A percentile compares a stretch with the other conserved stretches of the same genome.
Evolutionary conservation across 2,888 invertebrate species (phyloP).

Genomic region (Lepetodrilus schrolli): DNA sequence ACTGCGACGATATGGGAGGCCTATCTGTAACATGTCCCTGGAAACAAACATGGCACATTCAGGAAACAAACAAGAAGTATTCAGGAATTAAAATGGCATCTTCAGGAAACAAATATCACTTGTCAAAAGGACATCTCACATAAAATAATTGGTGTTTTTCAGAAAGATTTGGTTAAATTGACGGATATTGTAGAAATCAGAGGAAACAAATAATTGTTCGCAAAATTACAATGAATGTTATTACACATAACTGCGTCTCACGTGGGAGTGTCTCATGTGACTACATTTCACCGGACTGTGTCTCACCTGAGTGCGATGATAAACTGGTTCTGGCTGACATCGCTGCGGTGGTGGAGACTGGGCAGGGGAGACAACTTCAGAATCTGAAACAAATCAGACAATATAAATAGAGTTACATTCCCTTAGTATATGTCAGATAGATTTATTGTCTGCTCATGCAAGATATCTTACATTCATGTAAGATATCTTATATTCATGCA

Average conservation of each 20-base stretch:
- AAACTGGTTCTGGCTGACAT: background rate
- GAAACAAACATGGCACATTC: background rate
- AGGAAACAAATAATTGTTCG: background rate
- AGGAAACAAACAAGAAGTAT: too few relatives aligned
- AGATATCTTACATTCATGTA: too few relatives aligned
- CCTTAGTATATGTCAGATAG: too few relatives aligned
- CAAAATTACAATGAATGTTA: too few relatives aligned
- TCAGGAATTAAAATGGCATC: too few relatives aligned
- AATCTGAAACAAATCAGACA: slow-evolving; percentile 48
- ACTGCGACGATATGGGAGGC: slow-evolving; percentile 10
- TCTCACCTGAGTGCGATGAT: slow-evolving; percentile 32
- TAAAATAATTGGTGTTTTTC: too few relatives aligned
- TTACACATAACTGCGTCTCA: background rate
- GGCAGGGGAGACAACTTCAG: slow-evolving; percentile 46
- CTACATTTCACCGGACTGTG: background rate
- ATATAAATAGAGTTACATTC: background rate
- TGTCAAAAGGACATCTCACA: too few relatives aligned
- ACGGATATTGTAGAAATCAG: background rate
- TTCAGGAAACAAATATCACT: too few relatives aligned
- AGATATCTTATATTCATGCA: too few relatives aligned
- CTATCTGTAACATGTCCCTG: slow-evolving; percentile 13
- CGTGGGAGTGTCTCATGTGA: background rate
- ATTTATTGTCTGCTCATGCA: too few relatives aligned
- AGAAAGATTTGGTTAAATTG: too few relatives aligned
- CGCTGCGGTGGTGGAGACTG: slow-evolving; percentile 48